Evolutionary conservation across 2,888 invertebrate genomes (phyloP), one percentile per base, ranked within the genome.

Genomic region (Meteorus cinctellus): DNA sequence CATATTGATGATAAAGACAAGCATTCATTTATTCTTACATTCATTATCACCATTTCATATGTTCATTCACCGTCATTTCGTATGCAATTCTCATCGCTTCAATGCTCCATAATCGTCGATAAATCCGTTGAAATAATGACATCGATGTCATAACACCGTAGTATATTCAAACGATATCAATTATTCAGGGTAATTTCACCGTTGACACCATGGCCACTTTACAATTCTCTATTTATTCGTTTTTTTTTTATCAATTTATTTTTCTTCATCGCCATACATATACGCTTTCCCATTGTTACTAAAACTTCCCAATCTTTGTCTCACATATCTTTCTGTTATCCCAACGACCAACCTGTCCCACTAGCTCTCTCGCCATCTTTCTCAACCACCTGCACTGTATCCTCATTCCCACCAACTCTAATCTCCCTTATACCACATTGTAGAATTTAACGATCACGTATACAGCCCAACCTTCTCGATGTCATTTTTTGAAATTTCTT

Each of bases 301-400:
- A 51, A 72, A 72, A 72, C 51, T 72, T 66, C 48, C 31, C 55
- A 72, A 66, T 66, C 72, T 62, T 12, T 29, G 62, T 62, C 31
- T 31, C 62, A 62, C 62, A 62, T 62, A 62, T 62, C 62, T 51
- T 31, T 62, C 65, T 65, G 19, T 65, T 65, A 65, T 65, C 34
- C 72, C 72, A 51, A 51, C 55, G 55, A 55, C 65, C 34, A 51
- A 16, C 65, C 14, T 34, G 24, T 65, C 34, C 34, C 34, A 36
- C 12, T 55, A 24, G 10, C 48, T 29, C 34, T 55, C 27, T 31
- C 34, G 6, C 48, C 29, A 48, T 27, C 24, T 48, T 45, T 59
- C 69, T 51, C 51, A 51, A 16, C n/a, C 62, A 29, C 62, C 62
- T n/a, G 19, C 55, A 55, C 55, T 19, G n/a, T 55, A 19, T 8